Conservation (phyloP, 2,888 invertebrate species). For the Loripinus fragilis region DNA sequence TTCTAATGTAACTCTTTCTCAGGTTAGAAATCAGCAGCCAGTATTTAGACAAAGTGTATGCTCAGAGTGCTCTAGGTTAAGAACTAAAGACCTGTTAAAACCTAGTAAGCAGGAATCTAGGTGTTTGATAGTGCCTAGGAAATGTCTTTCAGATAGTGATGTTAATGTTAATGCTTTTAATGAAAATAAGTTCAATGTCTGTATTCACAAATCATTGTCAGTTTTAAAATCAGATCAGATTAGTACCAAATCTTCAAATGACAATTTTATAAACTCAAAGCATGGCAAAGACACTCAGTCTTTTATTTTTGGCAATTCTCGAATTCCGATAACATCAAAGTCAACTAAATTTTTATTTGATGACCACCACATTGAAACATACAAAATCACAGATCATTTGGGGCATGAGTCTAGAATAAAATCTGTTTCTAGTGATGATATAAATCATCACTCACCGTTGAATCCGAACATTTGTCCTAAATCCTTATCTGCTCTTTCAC, state of each 20-base stretch:
- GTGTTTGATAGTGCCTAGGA: background rate
- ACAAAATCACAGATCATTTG: background rate
- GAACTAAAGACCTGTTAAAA: background rate
- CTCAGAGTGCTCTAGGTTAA: background rate
- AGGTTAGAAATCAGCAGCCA: background rate
- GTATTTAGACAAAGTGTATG: background rate
- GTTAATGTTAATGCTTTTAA: background rate
- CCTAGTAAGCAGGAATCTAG: background rate
- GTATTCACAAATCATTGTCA: background rate
- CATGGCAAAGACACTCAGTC: background rate
- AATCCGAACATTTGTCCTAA: background rate
- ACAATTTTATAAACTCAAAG: too few species aligned
- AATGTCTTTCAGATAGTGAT: background rate
- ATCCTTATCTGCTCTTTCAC: background rate
- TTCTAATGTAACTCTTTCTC: background rate
- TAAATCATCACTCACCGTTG: background rate
- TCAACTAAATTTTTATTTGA: slow-evolving; percentile 37
- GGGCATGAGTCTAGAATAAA: background rate
- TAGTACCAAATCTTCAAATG: background rate
- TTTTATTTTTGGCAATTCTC: background rate
- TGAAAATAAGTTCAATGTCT: background rate
- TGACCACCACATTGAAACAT: slow-evolving; percentile 42
- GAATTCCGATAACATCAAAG: background rate
- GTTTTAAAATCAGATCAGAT: background rate
- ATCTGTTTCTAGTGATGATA: slow-evolving; percentile 54